Evolutionary conservation across 2,888 invertebrate species (phyloP).

Genomic region (Cataglyphis rosenhaueri): DNA sequence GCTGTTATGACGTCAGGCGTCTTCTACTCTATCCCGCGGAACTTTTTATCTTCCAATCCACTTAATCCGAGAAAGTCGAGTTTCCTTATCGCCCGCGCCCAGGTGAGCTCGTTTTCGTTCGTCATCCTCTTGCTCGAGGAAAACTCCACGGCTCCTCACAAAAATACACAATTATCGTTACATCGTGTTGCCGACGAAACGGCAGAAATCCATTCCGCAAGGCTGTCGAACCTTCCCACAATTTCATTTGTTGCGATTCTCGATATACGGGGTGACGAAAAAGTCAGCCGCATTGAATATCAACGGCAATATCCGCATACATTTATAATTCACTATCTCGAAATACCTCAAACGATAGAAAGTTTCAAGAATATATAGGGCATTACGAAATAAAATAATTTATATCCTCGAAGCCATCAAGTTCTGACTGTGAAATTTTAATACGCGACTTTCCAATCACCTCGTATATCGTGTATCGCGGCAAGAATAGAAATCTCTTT

Average conservation of each 20-base stretch:
- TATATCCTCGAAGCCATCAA: neutral
- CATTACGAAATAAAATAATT: neutral
- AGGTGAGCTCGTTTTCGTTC: slow-evolving; percentile 62
- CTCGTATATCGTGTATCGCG: slow-evolving; percentile 46
- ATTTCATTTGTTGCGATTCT: slow-evolving; percentile 5
- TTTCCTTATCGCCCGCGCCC: slow-evolving; percentile 64
- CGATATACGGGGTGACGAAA: neutral
- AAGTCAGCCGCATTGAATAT: neutral
- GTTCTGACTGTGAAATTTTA: neutral
- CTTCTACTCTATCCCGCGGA: slow-evolving; percentile 45
- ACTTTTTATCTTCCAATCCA: slow-evolving; percentile 72
- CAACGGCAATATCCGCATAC: neutral
- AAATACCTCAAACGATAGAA: neutral
- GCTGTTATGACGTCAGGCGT: slow-evolving; percentile 68
- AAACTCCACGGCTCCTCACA: slow-evolving; percentile 4
- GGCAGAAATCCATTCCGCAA: slow-evolving; percentile 42
- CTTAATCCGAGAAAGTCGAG: slow-evolving; percentile 65
- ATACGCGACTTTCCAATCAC: slow-evolving; percentile 18
- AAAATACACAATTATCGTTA: slow-evolving; percentile 50
- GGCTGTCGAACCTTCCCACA: slow-evolving; percentile 38
- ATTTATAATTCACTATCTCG: neutral
- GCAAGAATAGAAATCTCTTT: slow-evolving; percentile 56
- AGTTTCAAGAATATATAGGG: neutral
- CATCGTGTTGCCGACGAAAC: slow-evolving; percentile 30
- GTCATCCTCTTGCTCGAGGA: neutral